Conservation (phyloP, 2,888 invertebrate species). For the Drosophila multiciliata region DNA sequence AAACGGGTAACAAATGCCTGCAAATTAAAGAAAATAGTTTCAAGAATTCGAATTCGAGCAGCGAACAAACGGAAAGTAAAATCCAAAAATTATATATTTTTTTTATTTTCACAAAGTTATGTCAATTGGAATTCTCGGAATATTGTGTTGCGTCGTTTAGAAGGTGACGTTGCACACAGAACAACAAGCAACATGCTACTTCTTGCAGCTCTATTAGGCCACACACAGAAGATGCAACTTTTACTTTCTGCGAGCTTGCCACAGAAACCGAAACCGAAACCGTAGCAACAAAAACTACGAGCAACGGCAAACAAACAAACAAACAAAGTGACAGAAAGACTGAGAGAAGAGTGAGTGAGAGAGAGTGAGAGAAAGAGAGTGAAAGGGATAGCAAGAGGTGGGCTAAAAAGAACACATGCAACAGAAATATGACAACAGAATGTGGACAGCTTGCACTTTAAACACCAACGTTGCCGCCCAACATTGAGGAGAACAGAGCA, state of each 20-base stretch:
- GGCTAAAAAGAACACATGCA: conserved; percentile 40
- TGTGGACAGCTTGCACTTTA: conserved; percentile 67
- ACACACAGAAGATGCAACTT: conserved; percentile 57
- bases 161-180: conserved; percentile 13
- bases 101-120: conserved; percentile 8
- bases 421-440: conserved; percentile 66
- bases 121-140: conserved; percentile 9
- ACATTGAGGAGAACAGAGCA: background rate
- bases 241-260: conserved; percentile 64
- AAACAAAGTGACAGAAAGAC: conserved; percentile 16
- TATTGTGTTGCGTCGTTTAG: background rate
- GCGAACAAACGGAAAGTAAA: background rate
- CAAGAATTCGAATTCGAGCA: background rate
- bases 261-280: conserved; percentile 9
- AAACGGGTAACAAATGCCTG: background rate
- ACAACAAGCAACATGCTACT: conserved; percentile 22
- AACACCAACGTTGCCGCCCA: conserved; percentile 36
- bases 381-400: background rate
- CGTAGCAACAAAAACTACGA: conserved; percentile 34
- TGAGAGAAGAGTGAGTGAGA: background rate
- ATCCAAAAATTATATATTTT: background rate
- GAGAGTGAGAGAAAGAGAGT: background rate
- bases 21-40: background rate
- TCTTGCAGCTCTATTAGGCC: conserved; percentile 42
- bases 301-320: conserved; percentile 48